Conservation (phyloP, 2,113 vertebrate species). For the Drymodes brunneopygia region DNA sequence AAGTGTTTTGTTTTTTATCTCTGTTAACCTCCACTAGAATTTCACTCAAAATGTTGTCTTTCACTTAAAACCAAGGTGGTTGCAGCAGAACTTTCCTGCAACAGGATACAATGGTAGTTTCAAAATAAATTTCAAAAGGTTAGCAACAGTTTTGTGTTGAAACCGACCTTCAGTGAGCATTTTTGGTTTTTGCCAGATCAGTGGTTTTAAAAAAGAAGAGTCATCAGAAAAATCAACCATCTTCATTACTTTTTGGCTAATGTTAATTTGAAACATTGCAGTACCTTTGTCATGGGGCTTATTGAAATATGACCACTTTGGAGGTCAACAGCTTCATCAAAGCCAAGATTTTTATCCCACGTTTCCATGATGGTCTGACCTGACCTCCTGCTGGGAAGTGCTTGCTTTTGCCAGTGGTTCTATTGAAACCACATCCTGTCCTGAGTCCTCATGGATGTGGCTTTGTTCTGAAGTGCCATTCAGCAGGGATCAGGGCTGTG, state of each 20-base stretch:
- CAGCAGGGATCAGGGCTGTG: not conserved
- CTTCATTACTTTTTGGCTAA: not conserved
- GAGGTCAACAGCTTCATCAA: not conserved
- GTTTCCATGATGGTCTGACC: not conserved
- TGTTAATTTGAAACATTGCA: not conserved
- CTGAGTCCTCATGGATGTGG: not conserved
- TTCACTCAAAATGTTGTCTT: not conserved
- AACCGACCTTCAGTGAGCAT: not conserved
- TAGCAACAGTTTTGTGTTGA: not conserved
- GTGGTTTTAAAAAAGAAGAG: not conserved
- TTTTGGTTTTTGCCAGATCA: not conserved
- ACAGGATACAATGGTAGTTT: not conserved
- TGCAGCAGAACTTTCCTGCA: not conserved
- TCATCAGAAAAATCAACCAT: not conserved
- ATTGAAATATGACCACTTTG: not conserved
- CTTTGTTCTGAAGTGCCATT: not conserved
- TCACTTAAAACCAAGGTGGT: not conserved
- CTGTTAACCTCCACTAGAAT: not conserved
- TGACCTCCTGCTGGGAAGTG: not conserved
- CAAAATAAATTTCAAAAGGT: not conserved
- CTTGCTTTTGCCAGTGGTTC: not conserved
- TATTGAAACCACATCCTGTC: slow-evolving; percentile 22
- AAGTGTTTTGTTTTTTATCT: not conserved
- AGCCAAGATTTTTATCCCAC: not conserved
- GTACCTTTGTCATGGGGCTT: not conserved